phyloP scores from a whole-genome alignment of 2,797 vertebrate species.

The Urophycis tenuis region DNA sequence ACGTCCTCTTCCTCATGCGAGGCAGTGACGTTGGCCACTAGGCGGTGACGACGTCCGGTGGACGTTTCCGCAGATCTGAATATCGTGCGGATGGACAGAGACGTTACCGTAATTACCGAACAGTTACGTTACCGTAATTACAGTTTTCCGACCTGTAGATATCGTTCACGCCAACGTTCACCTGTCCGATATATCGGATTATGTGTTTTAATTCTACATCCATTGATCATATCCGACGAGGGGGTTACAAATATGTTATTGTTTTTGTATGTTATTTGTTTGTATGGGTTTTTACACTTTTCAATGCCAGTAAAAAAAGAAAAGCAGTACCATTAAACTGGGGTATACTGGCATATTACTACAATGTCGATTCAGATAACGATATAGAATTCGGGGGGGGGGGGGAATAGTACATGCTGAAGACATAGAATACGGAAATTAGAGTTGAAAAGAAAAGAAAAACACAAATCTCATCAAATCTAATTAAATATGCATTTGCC shows the following conservation, averaged over 20 bases:
- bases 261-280: too few relatives aligned
- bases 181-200: not conserved
- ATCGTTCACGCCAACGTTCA: not conserved
- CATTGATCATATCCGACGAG: too few relatives aligned
- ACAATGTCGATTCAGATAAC: not conserved
- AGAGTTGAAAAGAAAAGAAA: not conserved
- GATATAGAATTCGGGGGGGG: not conserved
- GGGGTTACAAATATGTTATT: too few relatives aligned
- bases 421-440: not conserved
- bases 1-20: constrained; percentile 66
- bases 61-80: constrained; percentile 14
- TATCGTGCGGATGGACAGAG: constrained; percentile 30
- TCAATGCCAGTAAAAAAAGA: too few relatives aligned
- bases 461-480: not conserved
- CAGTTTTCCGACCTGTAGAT: not conserved
- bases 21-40: constrained; percentile 48
- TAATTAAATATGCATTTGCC: not conserved
- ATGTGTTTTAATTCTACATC: not conserved
- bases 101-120: too few relatives aligned
- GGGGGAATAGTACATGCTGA: too few relatives aligned
- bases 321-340: too few relatives aligned
- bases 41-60: constrained; percentile 44
- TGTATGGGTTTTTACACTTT: too few relatives aligned
- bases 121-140: not conserved
- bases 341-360: not conserved